Conservation (phyloP, 2,113 vertebrate species). For the Natator depressus region DNA sequence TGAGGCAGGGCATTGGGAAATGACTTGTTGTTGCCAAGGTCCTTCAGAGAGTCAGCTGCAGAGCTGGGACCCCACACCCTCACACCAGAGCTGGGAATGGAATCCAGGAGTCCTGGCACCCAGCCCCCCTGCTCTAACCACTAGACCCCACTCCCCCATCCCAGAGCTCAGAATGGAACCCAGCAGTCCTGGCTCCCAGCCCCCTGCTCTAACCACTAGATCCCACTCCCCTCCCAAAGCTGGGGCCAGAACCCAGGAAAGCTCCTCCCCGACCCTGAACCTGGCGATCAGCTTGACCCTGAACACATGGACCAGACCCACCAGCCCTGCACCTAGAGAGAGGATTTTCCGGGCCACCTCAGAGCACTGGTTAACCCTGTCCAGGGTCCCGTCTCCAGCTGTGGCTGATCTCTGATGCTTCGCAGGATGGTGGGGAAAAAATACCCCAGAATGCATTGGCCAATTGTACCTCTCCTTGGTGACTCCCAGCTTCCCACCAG, state of each 20-base stretch:
- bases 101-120: not conserved
- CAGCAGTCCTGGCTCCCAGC: too few relatives aligned
- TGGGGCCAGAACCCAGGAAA: not conserved
- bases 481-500: not conserved
- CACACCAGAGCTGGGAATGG: not conserved
- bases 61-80: not conserved
- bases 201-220: too few relatives aligned
- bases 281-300: not conserved
- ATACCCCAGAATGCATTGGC: not conserved
- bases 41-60: not conserved
- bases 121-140: not conserved
- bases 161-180: too few relatives aligned
- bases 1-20: not conserved
- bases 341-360: too few relatives aligned
- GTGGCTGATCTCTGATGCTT: not conserved
- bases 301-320: not conserved
- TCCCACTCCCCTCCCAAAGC: not conserved
- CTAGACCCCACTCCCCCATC: too few relatives aligned
- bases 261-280: not conserved
- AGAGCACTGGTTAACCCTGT: too few relatives aligned
- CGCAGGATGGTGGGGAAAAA: not conserved
- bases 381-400: too few relatives aligned
- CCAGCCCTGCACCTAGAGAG: too few relatives aligned
- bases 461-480: too few relatives aligned
- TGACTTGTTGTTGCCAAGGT: not conserved